Evolutionary conservation across 2,888 invertebrate species (phyloP), one percentile per base, ranked within the genome.

Genomic region (Drosophila kanekoi): DNA sequence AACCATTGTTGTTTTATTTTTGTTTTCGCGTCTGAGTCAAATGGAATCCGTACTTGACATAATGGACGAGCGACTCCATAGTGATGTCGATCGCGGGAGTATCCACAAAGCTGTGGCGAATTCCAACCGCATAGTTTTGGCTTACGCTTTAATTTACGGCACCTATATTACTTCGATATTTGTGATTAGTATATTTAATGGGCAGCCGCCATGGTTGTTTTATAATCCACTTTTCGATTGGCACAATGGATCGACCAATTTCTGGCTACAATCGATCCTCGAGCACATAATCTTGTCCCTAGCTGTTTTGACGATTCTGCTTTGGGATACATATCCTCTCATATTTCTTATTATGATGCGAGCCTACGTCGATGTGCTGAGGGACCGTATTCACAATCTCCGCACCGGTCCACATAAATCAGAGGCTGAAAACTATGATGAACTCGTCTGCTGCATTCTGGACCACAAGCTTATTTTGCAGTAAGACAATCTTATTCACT

Each of bases 181-280:
- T 2, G 4, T 75, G 0, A 48, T 54, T 1, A 65, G 64, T 1
- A 23, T 70, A 0, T 3, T 73, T 0, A 68, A 49, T 13, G 66
- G 63, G 0, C 62, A 45, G 6, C 83, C 81, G 2, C 78, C 79
- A 53, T 82, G 66, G 62, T 32, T 64, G 13, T 49, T 82, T 0
- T 77, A 79, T 10, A 82, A 79, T 63, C 77, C 81, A 0, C 41
- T 81, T 1, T 43, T 79, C 4, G 61, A 82, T 41, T 82, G 82
- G 82, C 64, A 69, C 8, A 23, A 67, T 8, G 67, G 65, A 1
- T 5, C 13, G 4, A 14, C 10, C 10, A 52, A 37, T n/a, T 43
- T 82, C 1, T 79, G 73, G 71, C 38, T 65, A 1, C 74, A 80
- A 11, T 45, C 56, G 0, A 35, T 80, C 0, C 37, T 78, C 4